phyloP scores from a whole-genome alignment of 2,888 invertebrate species.

The Glyphotaelius pellucidus region DNA sequence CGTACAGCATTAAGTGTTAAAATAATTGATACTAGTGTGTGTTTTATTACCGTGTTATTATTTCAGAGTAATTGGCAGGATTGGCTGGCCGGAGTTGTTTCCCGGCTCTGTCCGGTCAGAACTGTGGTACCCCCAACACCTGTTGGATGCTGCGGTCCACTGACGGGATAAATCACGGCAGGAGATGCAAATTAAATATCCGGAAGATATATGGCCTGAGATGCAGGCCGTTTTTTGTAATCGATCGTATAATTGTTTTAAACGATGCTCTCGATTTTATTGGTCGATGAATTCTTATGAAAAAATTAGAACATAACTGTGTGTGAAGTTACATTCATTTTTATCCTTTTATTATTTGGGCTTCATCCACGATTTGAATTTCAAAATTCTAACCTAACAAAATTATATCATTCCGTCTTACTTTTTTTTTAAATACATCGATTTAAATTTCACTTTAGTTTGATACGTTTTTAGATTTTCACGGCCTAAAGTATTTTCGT shows the following conservation, averaged over 20 bases:
- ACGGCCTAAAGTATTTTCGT: too few species aligned
- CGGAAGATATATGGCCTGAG: slow-evolving; percentile 9
- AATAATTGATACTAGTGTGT: slow-evolving; percentile 24
- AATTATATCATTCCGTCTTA: too few species aligned
- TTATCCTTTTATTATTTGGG: too few species aligned
- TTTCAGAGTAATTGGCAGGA: slow-evolving; percentile 3
- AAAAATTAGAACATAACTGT: too few species aligned
- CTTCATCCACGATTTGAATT: too few species aligned
- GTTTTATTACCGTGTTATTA: slow-evolving; percentile 26
- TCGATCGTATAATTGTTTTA: slow-evolving; percentile 1
- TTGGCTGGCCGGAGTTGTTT: background rate
- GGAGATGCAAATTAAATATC: slow-evolving; percentile 31
- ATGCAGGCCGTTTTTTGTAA: slow-evolving; percentile 7
- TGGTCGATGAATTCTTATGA: background rate
- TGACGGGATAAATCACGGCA: slow-evolving; percentile 7
- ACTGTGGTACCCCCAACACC: background rate
- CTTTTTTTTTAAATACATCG: too few species aligned
- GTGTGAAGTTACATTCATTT: too few species aligned
- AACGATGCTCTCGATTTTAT: background rate
- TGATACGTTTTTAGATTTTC: too few species aligned
- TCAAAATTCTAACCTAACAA: too few species aligned
- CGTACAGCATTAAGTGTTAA: slow-evolving; percentile 10
- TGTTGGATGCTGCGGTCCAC: background rate
- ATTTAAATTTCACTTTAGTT: too few species aligned
- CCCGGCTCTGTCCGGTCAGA: slow-evolving; percentile 6